phyloP scores from a whole-genome alignment of 2,113 vertebrate species.

The Ptychochromis oligacanthus region DNA sequence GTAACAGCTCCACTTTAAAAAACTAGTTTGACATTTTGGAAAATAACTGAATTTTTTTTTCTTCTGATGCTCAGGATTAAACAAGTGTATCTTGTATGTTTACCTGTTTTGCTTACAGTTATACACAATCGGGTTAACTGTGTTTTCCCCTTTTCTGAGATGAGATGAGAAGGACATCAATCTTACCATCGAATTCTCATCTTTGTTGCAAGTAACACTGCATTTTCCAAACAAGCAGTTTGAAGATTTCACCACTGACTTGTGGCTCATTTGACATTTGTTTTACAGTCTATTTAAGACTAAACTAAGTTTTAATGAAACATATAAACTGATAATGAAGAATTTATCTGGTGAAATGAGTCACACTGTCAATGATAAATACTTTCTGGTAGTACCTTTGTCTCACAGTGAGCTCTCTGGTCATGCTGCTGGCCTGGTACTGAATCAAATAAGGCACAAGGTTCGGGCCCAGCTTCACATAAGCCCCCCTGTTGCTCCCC shows the following conservation, averaged over 20 bases:
- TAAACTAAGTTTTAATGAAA: not conserved
- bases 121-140: too few species aligned
- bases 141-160: too few species aligned
- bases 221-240: too few species aligned
- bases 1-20: not conserved
- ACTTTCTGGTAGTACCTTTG: slow-evolving; percentile 81
- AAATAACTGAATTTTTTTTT: not conserved
- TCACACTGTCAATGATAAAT: not conserved
- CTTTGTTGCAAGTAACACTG: too few species aligned
- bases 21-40: not conserved
- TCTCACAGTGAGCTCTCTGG: slow-evolving; percentile 85
- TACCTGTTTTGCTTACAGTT: too few species aligned
- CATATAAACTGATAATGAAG: not conserved
- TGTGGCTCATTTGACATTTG: too few species aligned
- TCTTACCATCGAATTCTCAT: too few species aligned
- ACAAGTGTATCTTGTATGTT: too few species aligned
- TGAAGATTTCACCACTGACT: too few species aligned
- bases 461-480: slow-evolving; percentile 89
- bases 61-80: not conserved
- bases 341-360: not conserved
- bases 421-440: slow-evolving; percentile 89
- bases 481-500: slow-evolving; percentile 95
- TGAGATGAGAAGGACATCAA: too few species aligned
- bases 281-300: not conserved
- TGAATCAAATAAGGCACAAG: slow-evolving; percentile 90